phyloP scores from a whole-genome alignment of 1,140 invertebrate genomes.

The Argopecten irradians region DNA sequence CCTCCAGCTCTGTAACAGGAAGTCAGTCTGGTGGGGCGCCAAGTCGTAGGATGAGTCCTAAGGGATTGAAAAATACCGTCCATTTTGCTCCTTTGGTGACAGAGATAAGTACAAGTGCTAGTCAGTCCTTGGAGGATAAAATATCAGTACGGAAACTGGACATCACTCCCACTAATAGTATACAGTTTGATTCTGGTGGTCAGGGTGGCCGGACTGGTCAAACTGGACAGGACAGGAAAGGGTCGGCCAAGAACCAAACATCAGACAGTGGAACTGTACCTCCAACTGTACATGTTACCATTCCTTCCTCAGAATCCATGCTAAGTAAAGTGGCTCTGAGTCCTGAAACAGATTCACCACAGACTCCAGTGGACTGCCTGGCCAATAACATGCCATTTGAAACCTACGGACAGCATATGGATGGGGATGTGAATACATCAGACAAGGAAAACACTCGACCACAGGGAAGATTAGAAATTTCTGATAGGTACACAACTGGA shows the following conservation, averaged over 20 bases:
- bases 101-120: slow-evolving; percentile 66
- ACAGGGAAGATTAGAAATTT: neutral
- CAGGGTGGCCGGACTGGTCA: neutral
- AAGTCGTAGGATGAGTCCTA: slow-evolving; percentile 66
- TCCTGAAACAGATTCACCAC: slow-evolving; percentile 61
- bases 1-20: slow-evolving; percentile 54
- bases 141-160: slow-evolving; percentile 61
- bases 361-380: slow-evolving; percentile 52
- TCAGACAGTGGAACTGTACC: slow-evolving; percentile 30
- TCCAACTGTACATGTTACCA: neutral
- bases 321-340: slow-evolving; percentile 64
- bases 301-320: slow-evolving; percentile 48
- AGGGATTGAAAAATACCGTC: slow-evolving; percentile 68
- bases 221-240: neutral
- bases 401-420: neutral
- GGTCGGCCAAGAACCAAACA: slow-evolving; percentile 32
- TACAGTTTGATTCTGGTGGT: slow-evolving; percentile 44
- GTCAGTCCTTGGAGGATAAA: slow-evolving; percentile 64
- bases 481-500: neutral
- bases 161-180: slow-evolving; percentile 57
- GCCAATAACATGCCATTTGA: slow-evolving; percentile 55
- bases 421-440: slow-evolving; percentile 61
- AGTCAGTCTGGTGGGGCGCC: slow-evolving; percentile 30
- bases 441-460: slow-evolving; percentile 66
- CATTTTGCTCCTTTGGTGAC: slow-evolving; percentile 68